phyloP scores from a whole-genome alignment of 2,113 vertebrate genomes.

The Rhineura floridana region DNA sequence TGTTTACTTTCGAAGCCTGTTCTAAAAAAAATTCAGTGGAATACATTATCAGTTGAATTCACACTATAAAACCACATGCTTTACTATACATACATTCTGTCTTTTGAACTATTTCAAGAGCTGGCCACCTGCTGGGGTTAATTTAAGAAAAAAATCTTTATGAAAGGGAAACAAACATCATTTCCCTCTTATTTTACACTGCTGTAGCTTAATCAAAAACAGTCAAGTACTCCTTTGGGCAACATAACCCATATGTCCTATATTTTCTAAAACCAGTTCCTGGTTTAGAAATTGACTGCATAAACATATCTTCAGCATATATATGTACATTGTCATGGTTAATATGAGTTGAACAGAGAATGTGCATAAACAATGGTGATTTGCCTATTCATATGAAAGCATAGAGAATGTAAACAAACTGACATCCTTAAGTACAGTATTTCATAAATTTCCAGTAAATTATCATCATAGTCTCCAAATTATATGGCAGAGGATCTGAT shows the following conservation, averaged over 20 bases:
- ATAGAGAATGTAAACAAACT: not conserved
- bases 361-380: not conserved
- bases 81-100: not conserved
- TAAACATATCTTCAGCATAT: not conserved
- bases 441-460: not conserved
- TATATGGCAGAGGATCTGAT: not conserved
- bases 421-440: accelerated
- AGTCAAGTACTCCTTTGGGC: not conserved
- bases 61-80: not conserved
- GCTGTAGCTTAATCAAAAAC: constrained; percentile 11
- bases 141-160: constrained; percentile 29
- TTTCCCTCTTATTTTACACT: not conserved
- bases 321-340: not conserved
- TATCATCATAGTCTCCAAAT: not conserved
- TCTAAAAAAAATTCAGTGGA: not conserved
- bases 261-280: constrained; percentile 5
- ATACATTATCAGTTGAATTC: constrained; percentile 15
- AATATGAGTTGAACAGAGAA: not conserved
- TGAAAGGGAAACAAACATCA: constrained; percentile 32
- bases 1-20: not conserved
- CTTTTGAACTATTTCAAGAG: constrained; percentile 13
- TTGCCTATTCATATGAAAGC: not conserved
- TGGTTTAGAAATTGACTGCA: constrained; percentile 46
- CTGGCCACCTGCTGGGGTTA: constrained; percentile 12
- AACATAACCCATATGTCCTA: not conserved